Evolutionary conservation across 2,113 vertebrate species (phyloP).

Genomic region (Rhea pennata): DNA sequence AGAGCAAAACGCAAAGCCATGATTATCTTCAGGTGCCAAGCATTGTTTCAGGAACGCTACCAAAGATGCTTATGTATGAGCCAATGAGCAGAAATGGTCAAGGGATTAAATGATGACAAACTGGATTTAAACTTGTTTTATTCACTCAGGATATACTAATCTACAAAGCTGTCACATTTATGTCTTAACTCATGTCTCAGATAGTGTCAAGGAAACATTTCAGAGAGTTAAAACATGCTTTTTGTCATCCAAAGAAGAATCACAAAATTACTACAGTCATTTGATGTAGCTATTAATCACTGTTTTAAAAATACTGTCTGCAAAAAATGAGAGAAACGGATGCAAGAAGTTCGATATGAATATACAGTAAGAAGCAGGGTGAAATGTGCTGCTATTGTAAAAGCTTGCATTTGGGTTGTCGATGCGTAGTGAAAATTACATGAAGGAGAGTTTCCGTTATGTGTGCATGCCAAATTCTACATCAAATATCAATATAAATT

Average conservation of each 20-base stretch:
- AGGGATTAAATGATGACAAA: background rate
- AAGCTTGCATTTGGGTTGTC: background rate
- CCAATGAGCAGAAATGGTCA: background rate
- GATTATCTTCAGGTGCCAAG: background rate
- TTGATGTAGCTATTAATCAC: background rate
- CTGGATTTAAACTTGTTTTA: background rate
- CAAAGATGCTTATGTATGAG: background rate
- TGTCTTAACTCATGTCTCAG: background rate
- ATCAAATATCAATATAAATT: background rate
- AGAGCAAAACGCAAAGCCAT: background rate
- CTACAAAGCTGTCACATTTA: background rate
- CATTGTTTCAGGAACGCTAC: background rate
- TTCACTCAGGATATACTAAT: background rate
- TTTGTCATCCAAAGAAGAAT: background rate
- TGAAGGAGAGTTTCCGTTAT: background rate
- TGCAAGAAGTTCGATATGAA: background rate
- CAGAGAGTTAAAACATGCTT: background rate
- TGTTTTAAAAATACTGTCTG: background rate
- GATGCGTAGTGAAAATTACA: background rate
- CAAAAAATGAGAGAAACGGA: background rate
- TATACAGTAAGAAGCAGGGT: background rate
- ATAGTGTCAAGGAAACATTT: background rate
- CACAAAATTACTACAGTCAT: background rate
- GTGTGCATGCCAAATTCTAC: background rate
- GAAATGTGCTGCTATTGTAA: no score